Conservation (phyloP, 2,797 vertebrate species). For the Florisuga fusca region DNA sequence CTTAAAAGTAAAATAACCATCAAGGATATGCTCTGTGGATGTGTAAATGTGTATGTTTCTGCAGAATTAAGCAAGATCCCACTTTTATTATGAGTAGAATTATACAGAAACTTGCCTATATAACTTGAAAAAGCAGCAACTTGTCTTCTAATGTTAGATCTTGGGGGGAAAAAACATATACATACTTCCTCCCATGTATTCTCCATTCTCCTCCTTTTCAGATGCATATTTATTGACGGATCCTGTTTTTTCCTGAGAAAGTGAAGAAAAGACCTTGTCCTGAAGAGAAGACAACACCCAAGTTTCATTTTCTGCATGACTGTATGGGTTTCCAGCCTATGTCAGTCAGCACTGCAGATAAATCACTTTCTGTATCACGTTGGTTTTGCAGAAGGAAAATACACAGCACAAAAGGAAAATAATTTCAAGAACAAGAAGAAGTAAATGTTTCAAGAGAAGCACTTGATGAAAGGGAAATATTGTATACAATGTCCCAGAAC, state of each 20-base stretch:
- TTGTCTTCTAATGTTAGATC: background rate
- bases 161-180: rapidly evolving
- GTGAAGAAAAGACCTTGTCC: background rate
- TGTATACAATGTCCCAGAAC: background rate
- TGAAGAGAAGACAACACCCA: background rate
- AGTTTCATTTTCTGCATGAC: background rate
- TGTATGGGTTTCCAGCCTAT: background rate
- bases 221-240: background rate
- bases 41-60: background rate
- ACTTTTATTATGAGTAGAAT: background rate
- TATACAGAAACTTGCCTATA: background rate
- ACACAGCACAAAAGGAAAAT: background rate
- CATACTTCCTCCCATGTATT: background rate
- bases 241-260: background rate
- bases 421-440: background rate
- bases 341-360: background rate
- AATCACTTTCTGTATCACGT: rapidly evolving
- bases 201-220: background rate
- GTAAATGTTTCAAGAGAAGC: background rate
- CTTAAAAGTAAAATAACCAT: background rate
- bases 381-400: background rate
- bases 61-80: background rate
- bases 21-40: background rate
- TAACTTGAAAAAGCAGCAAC: background rate
- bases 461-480: background rate